phyloP scores from a whole-genome alignment of 2,113 vertebrate genomes.

The Antennarius striatus region DNA sequence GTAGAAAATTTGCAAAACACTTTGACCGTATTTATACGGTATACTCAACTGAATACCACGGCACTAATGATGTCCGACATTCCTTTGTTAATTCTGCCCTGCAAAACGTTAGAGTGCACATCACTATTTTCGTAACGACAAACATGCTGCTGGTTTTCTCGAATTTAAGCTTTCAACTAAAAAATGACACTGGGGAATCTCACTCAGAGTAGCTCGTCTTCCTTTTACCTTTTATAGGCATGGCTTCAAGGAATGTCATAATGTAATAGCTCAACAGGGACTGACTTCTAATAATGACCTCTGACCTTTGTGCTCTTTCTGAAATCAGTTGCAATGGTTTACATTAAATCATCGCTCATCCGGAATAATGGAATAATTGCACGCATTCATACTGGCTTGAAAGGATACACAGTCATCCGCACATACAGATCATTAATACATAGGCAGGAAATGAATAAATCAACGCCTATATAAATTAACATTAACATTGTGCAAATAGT shows the following conservation, averaged over 20 bases:
- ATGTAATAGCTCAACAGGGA: conserved; percentile 1
- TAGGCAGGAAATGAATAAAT: conserved; percentile 55
- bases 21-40: conserved; percentile 24
- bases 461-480: conserved; percentile 46
- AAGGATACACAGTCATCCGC: conserved; percentile 7
- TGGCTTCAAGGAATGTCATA: conserved; percentile 34
- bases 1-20: conserved; percentile 36
- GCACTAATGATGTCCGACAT: conserved; percentile 19
- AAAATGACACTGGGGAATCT: conserved; percentile 11
- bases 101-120: conserved; percentile 21
- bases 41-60: conserved; percentile 13
- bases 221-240: conserved; percentile 18
- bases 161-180: conserved; percentile 11
- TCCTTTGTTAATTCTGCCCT: conserved; percentile 16
- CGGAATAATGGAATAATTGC: conserved; percentile 43
- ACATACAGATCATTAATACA: conserved; percentile 25
- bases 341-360: conserved; percentile 12
- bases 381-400: conserved; percentile 35
- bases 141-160: conserved; percentile 13
- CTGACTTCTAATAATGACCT: conserved; percentile 4
- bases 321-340: conserved; percentile 33
- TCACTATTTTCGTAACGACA: conserved; percentile 30
- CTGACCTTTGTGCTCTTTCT: conserved; percentile 36
- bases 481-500: conserved; percentile 72
- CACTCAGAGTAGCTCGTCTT: conserved; percentile 9